phyloP scores from a whole-genome alignment of 2,888 invertebrate species.

The Mythimna albipuncta region DNA sequence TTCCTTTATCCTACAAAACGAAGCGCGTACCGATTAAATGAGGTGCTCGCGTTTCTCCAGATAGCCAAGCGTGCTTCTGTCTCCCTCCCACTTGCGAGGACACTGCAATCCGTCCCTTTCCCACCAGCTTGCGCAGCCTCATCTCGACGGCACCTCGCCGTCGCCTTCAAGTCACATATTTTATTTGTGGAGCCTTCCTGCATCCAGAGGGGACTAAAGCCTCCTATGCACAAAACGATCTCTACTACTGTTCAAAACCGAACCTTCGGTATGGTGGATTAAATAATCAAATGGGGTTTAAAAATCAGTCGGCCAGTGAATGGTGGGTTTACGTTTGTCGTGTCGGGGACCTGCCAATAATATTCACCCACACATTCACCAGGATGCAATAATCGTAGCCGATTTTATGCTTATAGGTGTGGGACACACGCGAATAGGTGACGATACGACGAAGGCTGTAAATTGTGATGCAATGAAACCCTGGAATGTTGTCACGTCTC shows the following conservation, averaged over 20 bases:
- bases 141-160: conserved; percentile 88
- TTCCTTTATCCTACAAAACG: conserved; percentile 87
- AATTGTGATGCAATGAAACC: conserved; percentile 75
- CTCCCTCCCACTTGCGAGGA: conserved; percentile 70
- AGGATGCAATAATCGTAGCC: conserved; percentile 82
- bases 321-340: conserved; percentile 78
- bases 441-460: conserved; percentile 75
- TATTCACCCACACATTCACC: conserved; percentile 87
- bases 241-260: conserved; percentile 63
- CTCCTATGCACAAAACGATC: conserved; percentile 78
- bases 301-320: conserved; percentile 73
- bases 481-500: conserved; percentile 75
- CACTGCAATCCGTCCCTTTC: conserved; percentile 72
- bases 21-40: conserved; percentile 90
- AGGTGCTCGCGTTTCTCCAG: conserved; percentile 90
- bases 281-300: conserved; percentile 59
- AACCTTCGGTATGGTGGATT: conserved; percentile 59
- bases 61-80: conserved; percentile 82
- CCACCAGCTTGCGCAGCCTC: conserved; percentile 84
- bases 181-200: conserved; percentile 90
- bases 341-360: conserved; percentile 86
- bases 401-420: conserved; percentile 83
- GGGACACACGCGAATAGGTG: conserved; percentile 74
- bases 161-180: conserved; percentile 90
- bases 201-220: conserved; percentile 87